Evolutionary conservation across 2,797 vertebrate genomes (phyloP).

Genomic region (Centroberyx gerrardi): DNA sequence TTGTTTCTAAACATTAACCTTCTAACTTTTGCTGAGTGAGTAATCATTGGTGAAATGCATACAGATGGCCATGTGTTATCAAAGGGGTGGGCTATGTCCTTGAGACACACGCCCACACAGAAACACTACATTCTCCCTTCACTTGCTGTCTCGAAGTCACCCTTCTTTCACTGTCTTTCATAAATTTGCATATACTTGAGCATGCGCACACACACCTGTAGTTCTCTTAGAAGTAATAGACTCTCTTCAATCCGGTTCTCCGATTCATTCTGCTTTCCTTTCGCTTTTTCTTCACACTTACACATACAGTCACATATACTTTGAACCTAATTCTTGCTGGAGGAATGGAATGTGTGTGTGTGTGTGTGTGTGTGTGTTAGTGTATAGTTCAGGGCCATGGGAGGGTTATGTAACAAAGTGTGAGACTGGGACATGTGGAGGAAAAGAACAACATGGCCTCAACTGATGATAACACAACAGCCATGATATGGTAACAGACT

Average conservation of each 20-base stretch:
- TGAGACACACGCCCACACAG: neutral
- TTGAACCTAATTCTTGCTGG: neutral
- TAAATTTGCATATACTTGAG: too few relatives aligned
- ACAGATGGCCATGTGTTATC: neutral
- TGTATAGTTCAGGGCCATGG: neutral
- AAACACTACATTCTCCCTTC: too few relatives aligned
- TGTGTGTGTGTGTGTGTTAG: neutral
- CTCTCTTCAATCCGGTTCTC: too few relatives aligned
- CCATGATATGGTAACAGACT: too few relatives aligned
- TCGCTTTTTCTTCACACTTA: too few relatives aligned
- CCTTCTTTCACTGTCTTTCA: too few relatives aligned
- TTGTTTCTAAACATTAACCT: conserved; percentile 13
- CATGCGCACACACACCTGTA: too few relatives aligned
- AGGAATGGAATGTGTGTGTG: neutral
- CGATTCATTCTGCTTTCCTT: too few relatives aligned
- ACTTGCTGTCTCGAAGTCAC: too few relatives aligned
- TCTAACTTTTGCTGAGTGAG: neutral
- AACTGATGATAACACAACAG: conserved; percentile 7
- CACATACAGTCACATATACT: too few relatives aligned
- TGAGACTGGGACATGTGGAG: conserved; percentile 28
- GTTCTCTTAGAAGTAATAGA: too few relatives aligned
- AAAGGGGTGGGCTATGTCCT: neutral
- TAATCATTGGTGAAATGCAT: conserved; percentile 17
- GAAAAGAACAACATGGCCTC: conserved; percentile 31
- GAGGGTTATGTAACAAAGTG: conserved; percentile 11